Percentiles rank a stretch among this genome's conserved stretches.
These are phyloP conservation scores for Gisinianus flammeolus DNA, from an alignment of 2,888 invertebrate species.

Conservation along the genomic window DNA sequence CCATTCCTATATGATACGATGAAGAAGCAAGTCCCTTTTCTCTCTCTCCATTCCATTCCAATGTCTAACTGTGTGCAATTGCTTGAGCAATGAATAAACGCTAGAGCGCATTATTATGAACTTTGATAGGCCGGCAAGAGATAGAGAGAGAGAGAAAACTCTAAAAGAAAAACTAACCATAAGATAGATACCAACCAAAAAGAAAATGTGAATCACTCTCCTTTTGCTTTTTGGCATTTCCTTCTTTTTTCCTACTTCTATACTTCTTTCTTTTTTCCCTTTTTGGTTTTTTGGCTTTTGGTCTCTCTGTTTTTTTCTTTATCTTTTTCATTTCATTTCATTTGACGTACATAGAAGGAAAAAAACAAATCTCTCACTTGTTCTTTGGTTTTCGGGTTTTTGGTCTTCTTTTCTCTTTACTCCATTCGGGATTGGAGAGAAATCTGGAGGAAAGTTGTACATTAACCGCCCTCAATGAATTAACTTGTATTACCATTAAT, in stretches of 20 bases:
- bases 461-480: neutral
- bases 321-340: neutral
- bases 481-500: neutral
- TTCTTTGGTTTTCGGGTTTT: too few species aligned
- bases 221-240: neutral
- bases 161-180: constrained; percentile 1
- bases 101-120: constrained; percentile 24
- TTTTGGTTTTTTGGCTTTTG: too few species aligned
- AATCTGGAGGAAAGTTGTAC: too few species aligned
- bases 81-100: neutral
- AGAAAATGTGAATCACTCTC: constrained; percentile 3
- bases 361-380: neutral
- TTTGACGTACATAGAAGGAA: neutral
- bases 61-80: neutral
- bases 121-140: neutral
- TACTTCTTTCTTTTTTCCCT: neutral
- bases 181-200: neutral
- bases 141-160: neutral
- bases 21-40: constrained; percentile 1
- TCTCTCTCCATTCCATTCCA: neutral
- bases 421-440: too few species aligned
- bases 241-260: neutral
- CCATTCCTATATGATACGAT: too few species aligned
- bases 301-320: neutral
- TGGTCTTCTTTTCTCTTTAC: too few species aligned